A percentile compares a stretch with the other conserved stretches of the same genome.
Conservation (phyloP, 2,797 vertebrate species). For the Oreochromis mossambicus region DNA sequence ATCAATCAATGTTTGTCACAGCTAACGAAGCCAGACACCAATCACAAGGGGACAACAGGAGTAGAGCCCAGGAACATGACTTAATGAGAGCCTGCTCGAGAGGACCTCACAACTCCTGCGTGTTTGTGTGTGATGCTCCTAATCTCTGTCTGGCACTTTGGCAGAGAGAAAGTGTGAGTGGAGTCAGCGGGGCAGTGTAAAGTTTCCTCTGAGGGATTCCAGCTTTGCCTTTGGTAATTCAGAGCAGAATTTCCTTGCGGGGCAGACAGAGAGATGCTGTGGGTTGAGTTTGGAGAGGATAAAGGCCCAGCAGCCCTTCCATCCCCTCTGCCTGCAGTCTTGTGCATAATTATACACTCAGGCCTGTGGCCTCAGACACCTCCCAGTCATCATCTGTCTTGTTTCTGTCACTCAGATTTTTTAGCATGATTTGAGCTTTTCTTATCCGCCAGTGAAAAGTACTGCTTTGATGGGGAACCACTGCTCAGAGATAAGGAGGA, state of each 20-base stretch:
- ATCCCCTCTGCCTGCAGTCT: conserved; percentile 37
- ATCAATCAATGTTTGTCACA: conserved; percentile 77
- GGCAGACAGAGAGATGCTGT: conserved; percentile 19
- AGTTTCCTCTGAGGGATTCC: conserved; percentile 56
- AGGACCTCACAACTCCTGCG: conserved; percentile 37
- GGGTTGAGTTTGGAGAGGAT: conserved; percentile 28
- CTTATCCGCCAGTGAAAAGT: conserved; percentile 49
- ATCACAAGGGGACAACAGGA: conserved; percentile 69
- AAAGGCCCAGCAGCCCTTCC: conserved; percentile 11
- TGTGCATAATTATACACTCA: conserved; percentile 72
- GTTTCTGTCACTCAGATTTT: conserved; percentile 79
- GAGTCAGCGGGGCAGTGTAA: conserved; percentile 32
- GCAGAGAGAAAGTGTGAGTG: conserved; percentile 51
- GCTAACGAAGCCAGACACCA: conserved; percentile 78
- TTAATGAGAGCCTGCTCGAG: conserved; percentile 76
- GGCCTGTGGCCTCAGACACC: conserved; percentile 75
- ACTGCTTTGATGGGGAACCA: conserved; percentile 9
- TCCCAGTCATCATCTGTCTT: conserved; percentile 79
- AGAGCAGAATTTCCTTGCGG: conserved; percentile 25
- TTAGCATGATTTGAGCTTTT: conserved; percentile 58
- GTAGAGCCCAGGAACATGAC: conserved; percentile 72
- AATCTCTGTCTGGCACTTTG: conserved; percentile 49
- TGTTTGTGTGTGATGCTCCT: conserved; percentile 29
- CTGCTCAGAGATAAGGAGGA: conserved; percentile 2
- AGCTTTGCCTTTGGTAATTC: conserved; percentile 27